Evolutionary conservation across 2,888 invertebrate species (phyloP), one percentile per base, ranked within the genome.

Genomic region (Amorpha juglandis): DNA sequence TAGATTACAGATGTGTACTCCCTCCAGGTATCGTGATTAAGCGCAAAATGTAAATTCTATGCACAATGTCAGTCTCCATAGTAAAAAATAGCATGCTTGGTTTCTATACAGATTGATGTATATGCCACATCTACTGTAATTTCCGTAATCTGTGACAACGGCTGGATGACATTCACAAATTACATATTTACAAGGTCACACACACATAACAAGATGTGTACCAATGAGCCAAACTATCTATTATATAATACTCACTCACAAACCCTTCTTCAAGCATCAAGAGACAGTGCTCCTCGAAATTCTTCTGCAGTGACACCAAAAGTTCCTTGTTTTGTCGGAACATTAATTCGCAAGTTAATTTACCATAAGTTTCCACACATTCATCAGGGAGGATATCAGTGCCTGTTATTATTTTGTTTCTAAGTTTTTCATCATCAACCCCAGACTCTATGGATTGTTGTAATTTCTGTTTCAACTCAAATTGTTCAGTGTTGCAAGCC

Each of bases 261-360:
- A 83, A 82, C 51, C 84, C 88, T 77, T 87, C 88, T 78, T 89
- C 88, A 2, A 93, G 76, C 78, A 81, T 80, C 75, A 82, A 75
- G 12, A 94, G 74, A 67, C 90, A 91, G 73, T 89, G 78, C 19
- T 84, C 84, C 68, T 92, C 87, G 63, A 94, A 84, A 79, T 91
- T 87, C 53, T 87, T 90, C 65, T 89, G 89, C 16, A 94, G 70
- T 4, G 78, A 80, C 38, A 85, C 72, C 19, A 94, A 74, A 14
- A 93, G 73, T 27, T 92, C 92, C 50, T 86, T 89, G 73, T 88
- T 92, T 69, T 93, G 93, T 66, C 93, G 85, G 48, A 92, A 93
- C 90, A 93, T 88, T 38, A 94, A 73, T 67, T 93, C 92, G 0
- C 89, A 88, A 6, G 90, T 90, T 65, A 90, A 73, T 68, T 82